Conservation (phyloP, 2,888 invertebrate genomes). For the Trissoscelio sp. region DNA sequence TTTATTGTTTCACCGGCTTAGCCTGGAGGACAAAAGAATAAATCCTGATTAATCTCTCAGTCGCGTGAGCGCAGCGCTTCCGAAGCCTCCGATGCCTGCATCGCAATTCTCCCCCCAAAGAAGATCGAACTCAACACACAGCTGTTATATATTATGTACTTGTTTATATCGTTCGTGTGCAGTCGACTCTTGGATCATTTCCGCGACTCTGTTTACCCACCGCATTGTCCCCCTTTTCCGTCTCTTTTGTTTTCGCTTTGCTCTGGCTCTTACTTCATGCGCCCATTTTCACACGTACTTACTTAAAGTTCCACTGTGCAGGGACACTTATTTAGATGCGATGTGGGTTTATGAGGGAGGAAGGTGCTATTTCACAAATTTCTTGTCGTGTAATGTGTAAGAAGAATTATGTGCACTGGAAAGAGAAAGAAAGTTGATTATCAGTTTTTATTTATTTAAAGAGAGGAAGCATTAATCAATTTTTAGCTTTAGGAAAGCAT, state of each 20-base stretch:
- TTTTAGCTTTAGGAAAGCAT: no score
- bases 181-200: constrained; percentile 58
- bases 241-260: constrained; percentile 33
- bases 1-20: constrained; percentile 82
- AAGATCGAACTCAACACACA: constrained; percentile 66
- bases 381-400: neutral
- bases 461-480: no score
- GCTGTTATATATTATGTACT: constrained; percentile 63
- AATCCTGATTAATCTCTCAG: constrained; percentile 82
- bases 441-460: no score
- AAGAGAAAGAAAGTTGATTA: no score
- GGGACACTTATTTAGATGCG: neutral
- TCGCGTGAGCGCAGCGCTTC: constrained; percentile 73
- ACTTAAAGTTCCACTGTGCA: neutral
- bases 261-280: constrained; percentile 1
- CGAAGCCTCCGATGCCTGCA: constrained; percentile 71
- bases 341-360: neutral
- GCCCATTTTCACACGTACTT: constrained; percentile 34
- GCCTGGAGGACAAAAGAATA: constrained; percentile 79
- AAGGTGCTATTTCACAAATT: neutral
- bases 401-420: no score
- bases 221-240: constrained; percentile 28
- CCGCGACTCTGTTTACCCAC: constrained; percentile 54
- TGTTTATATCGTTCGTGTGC: constrained; percentile 59
- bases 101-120: constrained; percentile 36